phyloP scores from a whole-genome alignment of 2,797 vertebrate genomes.

The Paedocypris micromegethes region DNA sequence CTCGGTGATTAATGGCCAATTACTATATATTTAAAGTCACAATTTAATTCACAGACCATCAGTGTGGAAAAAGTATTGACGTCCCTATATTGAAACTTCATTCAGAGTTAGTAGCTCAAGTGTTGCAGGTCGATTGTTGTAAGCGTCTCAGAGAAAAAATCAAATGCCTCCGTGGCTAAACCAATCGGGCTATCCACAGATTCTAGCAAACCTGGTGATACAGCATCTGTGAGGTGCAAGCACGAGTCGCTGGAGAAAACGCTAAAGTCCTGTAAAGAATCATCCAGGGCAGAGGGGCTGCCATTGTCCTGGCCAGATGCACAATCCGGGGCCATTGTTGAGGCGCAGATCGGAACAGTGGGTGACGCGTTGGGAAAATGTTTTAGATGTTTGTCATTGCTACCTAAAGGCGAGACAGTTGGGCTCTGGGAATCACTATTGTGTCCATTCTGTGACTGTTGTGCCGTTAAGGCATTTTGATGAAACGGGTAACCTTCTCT shows the following conservation, averaged over 20 bases:
- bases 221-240: conserved; percentile 82
- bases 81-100: conserved; percentile 49
- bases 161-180: conserved; percentile 85
- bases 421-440: conserved; percentile 87
- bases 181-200: conserved; percentile 84
- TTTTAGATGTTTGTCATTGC: conserved; percentile 99
- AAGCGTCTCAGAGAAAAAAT: conserved; percentile 93
- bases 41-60: conserved; percentile 61
- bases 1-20: conserved; percentile 52
- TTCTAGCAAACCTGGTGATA: conserved; percentile 86
- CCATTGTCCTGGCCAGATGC: conserved; percentile 94
- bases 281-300: conserved; percentile 80
- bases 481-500: conserved; percentile 85
- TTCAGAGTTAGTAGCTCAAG: conserved; percentile 82
- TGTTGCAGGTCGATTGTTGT: conserved; percentile 92
- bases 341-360: conserved; percentile 83
- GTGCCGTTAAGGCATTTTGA: conserved; percentile 81
- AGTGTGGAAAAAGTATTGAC: conserved; percentile 37
- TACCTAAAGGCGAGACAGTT: conserved; percentile 85
- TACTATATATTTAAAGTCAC: conserved; percentile 52
- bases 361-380: conserved; percentile 90
- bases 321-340: conserved; percentile 91
- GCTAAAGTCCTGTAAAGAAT: conserved; percentile 86
- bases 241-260: conserved; percentile 88
- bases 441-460: conserved; percentile 79